A percentile compares a stretch with the other conserved stretches of the same genome.
Conservation (phyloP, 2,888 invertebrate genomes). For the Phortica okadai region DNA sequence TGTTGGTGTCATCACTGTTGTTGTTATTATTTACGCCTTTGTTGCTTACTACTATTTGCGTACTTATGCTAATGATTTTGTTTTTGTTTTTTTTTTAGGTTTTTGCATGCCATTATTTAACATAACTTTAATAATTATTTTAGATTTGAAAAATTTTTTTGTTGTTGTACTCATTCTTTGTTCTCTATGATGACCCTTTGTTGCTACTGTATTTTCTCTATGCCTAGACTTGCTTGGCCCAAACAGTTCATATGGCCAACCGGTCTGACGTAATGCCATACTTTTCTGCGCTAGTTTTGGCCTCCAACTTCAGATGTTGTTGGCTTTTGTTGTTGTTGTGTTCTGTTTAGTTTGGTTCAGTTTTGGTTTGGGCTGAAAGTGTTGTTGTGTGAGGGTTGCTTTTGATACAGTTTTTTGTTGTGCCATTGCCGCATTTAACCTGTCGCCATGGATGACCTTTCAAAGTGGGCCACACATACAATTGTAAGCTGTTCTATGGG, state of each 20-base stretch:
- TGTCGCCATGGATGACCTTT: conserved; percentile 37
- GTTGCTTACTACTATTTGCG: neutral
- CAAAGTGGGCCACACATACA: conserved; percentile 41
- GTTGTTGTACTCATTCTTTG: neutral
- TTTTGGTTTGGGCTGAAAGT: conserved; percentile 41
- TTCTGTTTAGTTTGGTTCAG: conserved; percentile 51
- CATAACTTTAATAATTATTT: neutral
- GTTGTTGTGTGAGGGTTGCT: conserved; percentile 26
- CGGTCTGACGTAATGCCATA: conserved; percentile 30
- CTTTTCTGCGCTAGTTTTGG: neutral
- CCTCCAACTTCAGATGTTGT: conserved; percentile 26
- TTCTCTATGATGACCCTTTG: neutral
- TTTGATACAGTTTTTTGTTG: conserved; percentile 16
- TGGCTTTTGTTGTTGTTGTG: conserved; percentile 36
- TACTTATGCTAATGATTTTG: neutral
- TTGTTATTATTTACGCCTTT: neutral
- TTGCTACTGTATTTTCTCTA: neutral
- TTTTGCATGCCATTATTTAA: neutral
- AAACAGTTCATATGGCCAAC: neutral
- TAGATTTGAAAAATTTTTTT: neutral
- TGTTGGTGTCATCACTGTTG: conserved; percentile 22
- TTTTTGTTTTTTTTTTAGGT: neutral
- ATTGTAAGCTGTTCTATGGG: neutral
- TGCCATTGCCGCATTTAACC: conserved; percentile 20
- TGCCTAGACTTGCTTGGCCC: neutral